These are phyloP conservation scores for Pseudeuparius sepicola DNA, from an alignment of 2,888 invertebrate genomes.

Conservation along the genomic window DNA sequence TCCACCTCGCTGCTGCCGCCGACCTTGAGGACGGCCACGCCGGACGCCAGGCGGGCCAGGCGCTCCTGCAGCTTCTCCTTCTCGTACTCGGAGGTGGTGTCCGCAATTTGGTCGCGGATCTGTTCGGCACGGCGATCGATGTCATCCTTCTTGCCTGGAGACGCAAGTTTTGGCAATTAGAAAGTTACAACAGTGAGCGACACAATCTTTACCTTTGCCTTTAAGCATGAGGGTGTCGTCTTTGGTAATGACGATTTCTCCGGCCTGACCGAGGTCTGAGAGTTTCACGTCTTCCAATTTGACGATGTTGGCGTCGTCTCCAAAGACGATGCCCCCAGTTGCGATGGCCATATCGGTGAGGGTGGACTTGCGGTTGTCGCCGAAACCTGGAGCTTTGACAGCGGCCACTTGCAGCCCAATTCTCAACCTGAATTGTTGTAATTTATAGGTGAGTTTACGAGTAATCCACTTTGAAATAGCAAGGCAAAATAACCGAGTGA, in stretches of 20 bases:
- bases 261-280: constrained; percentile 39
- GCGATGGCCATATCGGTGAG: constrained; percentile 41
- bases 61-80: constrained; percentile 43
- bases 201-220: constrained; percentile 26
- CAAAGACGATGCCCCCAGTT: constrained; percentile 40
- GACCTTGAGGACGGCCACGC: constrained; percentile 42
- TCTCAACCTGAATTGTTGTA: constrained; percentile 36
- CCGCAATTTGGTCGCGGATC: constrained; percentile 39
- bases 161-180: neutral
- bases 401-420: constrained; percentile 43
- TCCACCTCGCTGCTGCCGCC: constrained; percentile 44
- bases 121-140: constrained; percentile 38
- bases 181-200: neutral
- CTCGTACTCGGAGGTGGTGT: constrained; percentile 41
- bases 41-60: constrained; percentile 40
- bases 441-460: too few species aligned
- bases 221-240: constrained; percentile 42
- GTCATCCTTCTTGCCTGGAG: constrained; percentile 36
- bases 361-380: constrained; percentile 42
- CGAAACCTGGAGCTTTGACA: constrained; percentile 44
- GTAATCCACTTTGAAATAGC: too few species aligned
- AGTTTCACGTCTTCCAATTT: constrained; percentile 40
- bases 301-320: constrained; percentile 40
- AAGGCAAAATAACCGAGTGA: too few species aligned
- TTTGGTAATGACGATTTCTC: constrained; percentile 41